phyloP scores from a whole-genome alignment of 2,113 vertebrate species.

The Phodopus roborovskii region DNA sequence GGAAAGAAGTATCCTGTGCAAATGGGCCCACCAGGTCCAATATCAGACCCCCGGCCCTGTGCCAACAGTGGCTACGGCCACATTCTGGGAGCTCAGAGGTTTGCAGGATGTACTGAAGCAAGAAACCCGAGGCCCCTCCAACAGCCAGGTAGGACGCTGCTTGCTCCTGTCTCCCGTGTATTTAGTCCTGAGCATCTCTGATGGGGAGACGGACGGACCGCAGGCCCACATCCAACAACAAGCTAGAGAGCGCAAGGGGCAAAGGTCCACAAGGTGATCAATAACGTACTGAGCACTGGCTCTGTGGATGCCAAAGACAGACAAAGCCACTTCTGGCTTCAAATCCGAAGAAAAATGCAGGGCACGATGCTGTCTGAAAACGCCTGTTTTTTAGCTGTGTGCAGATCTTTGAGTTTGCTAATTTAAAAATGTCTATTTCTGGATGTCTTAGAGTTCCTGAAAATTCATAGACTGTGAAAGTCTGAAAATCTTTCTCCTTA shows the following conservation, averaged over 20 bases:
- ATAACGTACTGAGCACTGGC: neutral
- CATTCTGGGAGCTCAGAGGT: neutral
- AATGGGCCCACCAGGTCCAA: neutral
- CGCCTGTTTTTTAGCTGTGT: neutral
- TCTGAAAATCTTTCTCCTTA: neutral
- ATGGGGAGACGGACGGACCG: neutral
- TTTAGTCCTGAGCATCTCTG: neutral
- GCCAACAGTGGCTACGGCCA: neutral
- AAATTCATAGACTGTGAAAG: slow-evolving; percentile 23
- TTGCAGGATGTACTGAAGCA: neutral
- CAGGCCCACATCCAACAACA: neutral
- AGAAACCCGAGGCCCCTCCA: neutral
- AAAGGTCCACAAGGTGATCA: neutral
- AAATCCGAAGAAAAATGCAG: neutral
- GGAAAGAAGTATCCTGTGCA: neutral
- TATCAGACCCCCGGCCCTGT: neutral
- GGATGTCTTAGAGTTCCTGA: neutral
- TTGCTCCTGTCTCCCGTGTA: neutral
- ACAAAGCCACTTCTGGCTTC: neutral
- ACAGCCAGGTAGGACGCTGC: neutral
- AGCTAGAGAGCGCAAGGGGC: neutral
- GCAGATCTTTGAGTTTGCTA: neutral
- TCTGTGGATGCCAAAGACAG: neutral
- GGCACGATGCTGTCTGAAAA: neutral
- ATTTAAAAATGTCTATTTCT: slow-evolving; percentile 17